Percentiles rank a stretch among this genome's conserved stretches.
These are phyloP conservation scores for Tetheella fluctuosa DNA, from an alignment of 2,888 invertebrate genomes.

Conservation along the genomic window DNA sequence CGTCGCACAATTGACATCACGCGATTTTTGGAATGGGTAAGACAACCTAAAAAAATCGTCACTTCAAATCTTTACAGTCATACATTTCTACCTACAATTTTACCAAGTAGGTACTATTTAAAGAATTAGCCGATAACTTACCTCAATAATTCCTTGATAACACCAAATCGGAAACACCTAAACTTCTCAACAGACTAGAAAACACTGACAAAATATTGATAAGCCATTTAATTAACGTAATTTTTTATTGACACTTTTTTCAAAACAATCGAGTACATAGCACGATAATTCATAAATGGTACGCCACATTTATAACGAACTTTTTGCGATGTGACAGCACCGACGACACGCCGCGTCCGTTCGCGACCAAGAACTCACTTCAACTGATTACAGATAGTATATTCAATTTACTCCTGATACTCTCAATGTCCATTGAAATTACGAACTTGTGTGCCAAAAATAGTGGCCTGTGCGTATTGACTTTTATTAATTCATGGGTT, in stretches of 20 bases:
- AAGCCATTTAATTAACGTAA: neutral
- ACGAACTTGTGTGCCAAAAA: neutral
- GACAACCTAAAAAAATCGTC: too few relatives aligned
- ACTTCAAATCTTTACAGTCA: too few relatives aligned
- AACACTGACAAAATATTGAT: neutral
- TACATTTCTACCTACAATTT: neutral
- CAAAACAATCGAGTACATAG: neutral
- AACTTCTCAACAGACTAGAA: neutral
- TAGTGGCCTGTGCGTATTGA: neutral
- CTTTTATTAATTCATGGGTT: neutral
- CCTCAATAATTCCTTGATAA: constrained; percentile 3
- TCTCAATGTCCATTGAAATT: constrained; percentile 1
- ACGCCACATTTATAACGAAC: neutral
- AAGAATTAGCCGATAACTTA: neutral
- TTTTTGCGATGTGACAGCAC: neutral
- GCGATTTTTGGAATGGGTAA: too few relatives aligned
- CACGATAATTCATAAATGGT: neutral
- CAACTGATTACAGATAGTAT: constrained; percentile 1
- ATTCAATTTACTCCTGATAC: constrained; percentile 1
- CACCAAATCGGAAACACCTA: neutral
- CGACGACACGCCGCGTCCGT: neutral
- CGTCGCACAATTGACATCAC: too few relatives aligned
- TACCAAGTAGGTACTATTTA: neutral
- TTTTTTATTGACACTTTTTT: neutral
- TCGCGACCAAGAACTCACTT: neutral